Evolutionary conservation across 2,113 vertebrate genomes (phyloP).

Genomic region (Hemicordylus capensis): DNA sequence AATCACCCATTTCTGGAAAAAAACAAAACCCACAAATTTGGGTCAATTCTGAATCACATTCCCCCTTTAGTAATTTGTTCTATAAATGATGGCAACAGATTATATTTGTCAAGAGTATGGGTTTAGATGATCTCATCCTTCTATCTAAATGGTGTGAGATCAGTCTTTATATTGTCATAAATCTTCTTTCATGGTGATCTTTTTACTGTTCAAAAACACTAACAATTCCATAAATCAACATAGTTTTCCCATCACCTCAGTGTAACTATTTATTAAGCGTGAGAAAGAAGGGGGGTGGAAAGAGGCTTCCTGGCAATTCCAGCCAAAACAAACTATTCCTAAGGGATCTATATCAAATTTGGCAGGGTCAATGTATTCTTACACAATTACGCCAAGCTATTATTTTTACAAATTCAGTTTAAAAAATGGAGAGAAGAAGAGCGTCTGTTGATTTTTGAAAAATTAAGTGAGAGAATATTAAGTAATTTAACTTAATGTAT

Average conservation of each 20-base stretch:
- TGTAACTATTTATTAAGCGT: conserved; percentile 46
- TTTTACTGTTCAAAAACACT: conserved; percentile 36
- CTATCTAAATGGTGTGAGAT: conserved; percentile 23
- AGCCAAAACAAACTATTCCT: conserved; percentile 58
- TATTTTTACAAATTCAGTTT: neutral
- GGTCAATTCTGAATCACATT: conserved; percentile 10
- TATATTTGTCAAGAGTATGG: conserved; percentile 10
- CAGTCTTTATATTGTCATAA: conserved; percentile 39
- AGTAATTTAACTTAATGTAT: neutral
- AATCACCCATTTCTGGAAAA: neutral
- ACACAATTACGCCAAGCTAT: conserved; percentile 9
- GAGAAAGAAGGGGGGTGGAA: conserved; percentile 51
- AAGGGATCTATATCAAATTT: conserved; percentile 51
- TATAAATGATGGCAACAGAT: neutral
- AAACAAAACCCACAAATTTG: neutral
- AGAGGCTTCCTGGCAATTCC: conserved; percentile 43
- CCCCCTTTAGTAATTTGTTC: neutral
- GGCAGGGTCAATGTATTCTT: conserved; percentile 33
- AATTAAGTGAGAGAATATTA: neutral
- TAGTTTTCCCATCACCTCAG: conserved; percentile 48
- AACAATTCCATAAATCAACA: conserved; percentile 52
- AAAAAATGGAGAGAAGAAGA: neutral
- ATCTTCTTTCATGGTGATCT: conserved; percentile 39
- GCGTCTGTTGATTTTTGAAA: neutral
- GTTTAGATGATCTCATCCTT: conserved; percentile 42